Conservation (phyloP, 2,888 invertebrate species). For the Drosophila acutilabella region DNA sequence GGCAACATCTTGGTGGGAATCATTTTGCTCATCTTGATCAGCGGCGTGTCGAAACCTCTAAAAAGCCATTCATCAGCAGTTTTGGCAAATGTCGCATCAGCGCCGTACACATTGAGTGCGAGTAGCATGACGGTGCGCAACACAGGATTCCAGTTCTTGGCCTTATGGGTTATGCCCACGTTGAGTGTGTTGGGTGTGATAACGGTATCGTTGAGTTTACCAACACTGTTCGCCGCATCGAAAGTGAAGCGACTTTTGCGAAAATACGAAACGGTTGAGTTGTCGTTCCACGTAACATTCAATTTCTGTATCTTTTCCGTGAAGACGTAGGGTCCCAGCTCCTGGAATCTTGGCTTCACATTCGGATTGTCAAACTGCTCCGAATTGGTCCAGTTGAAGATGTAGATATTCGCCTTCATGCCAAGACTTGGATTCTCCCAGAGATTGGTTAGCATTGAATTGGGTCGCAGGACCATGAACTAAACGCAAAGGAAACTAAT, state of each 20-base stretch:
- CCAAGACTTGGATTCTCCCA: conserved; percentile 90
- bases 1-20: conserved; percentile 86
- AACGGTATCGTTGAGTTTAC: conserved; percentile 61
- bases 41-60: conserved; percentile 91
- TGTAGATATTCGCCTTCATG: conserved; percentile 88
- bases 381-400: conserved; percentile 93
- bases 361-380: conserved; percentile 86
- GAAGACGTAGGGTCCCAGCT: conserved; percentile 88
- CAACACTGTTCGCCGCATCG: conserved; percentile 56
- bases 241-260: conserved; percentile 90
- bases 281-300: conserved; percentile 90
- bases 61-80: conserved; percentile 90
- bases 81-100: conserved; percentile 87
- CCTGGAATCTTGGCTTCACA: conserved; percentile 86
- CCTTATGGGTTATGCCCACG: conserved; percentile 65
- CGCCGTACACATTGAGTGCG: conserved; percentile 86
- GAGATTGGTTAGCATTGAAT: conserved; percentile 83
- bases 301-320: conserved; percentile 89
- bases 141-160: conserved; percentile 63
- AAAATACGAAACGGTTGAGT: conserved; percentile 90
- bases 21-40: conserved; percentile 86
- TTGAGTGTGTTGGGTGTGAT: conserved; percentile 67
- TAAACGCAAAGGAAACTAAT: conserved; percentile 68
- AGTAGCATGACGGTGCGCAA: conserved; percentile 85
- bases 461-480: conserved; percentile 88